Evolutionary conservation across 2,888 invertebrate species (phyloP), one percentile per base, ranked within the genome.

Genomic region (Seira ritae): DNA sequence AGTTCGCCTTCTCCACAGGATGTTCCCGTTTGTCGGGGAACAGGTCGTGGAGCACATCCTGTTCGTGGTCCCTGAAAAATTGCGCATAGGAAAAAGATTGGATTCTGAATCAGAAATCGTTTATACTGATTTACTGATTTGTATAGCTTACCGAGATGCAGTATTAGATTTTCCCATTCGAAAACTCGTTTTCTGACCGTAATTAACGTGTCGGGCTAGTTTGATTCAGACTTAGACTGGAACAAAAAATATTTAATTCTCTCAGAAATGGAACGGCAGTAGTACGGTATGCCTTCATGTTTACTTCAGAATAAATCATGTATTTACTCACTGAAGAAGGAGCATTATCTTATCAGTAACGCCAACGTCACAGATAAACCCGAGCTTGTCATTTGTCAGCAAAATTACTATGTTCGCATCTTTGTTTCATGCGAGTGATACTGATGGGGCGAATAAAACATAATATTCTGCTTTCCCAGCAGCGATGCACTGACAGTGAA

Each of bases 1-100:
- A 91, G 4, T 92, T 92, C 4, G 92, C 91, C 74, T 89, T 90
- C 70, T 92, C 92, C 23, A 92, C 90, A 0, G 89, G 88, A 75
- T 89, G 87, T 8, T n/a, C 46, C 68, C 80, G 67, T 15, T 20
- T 37, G 1, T 60, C 74, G 15, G 55, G 20, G 15, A 60, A 17
- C 10, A 73, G 42, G 17, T 69, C 55, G 12, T 72, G 62, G 22
- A n/a, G 19, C 1, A 20, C 76, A 24, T 74, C 73, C 23, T 22
- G n/a, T 24, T 55, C 19, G 12, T 22, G 73, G 31, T 50, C n/a
- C n/a, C n/a, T n/a, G n/a, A n/a, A n/a, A n/a, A n/a, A n/a, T n/a
- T n/a, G n/a, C n/a, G n/a, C n/a, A n/a, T n/a, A n/a, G n/a, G n/a
- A n/a, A n/a, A n/a, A n/a, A n/a, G n/a, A n/a, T n/a, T n/a, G n/a